Evolutionary conservation across 2,888 invertebrate species (phyloP).

Genomic region (Eupsilia transversa): DNA sequence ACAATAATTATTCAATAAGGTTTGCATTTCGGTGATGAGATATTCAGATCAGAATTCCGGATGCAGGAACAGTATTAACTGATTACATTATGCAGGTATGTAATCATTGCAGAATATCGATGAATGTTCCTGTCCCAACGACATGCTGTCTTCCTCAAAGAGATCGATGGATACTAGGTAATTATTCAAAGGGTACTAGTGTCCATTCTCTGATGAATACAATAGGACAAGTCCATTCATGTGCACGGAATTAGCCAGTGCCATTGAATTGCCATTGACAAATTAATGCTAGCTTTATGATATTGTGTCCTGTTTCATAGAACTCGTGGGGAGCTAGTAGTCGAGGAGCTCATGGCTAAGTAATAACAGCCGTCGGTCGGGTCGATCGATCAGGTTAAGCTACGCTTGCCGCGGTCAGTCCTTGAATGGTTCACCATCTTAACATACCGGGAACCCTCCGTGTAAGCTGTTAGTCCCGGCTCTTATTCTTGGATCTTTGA

Average conservation of each 20-base stretch:
- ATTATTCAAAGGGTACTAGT: slow-evolving; percentile 31
- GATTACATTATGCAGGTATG: not conserved
- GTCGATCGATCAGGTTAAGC: too few species aligned
- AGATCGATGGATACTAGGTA: slow-evolving; percentile 8
- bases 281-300: slow-evolving; percentile 17
- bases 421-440: too few species aligned
- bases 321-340: too few species aligned
- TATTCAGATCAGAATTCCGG: not conserved
- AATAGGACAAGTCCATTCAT: slow-evolving; percentile 24
- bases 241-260: slow-evolving; percentile 20
- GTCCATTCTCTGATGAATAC: slow-evolving; percentile 17
- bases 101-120: not conserved
- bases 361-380: too few species aligned
- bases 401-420: too few species aligned
- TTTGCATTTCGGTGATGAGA: not conserved
- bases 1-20: not conserved
- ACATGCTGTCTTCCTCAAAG: not conserved
- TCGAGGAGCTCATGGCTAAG: too few species aligned
- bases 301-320: slow-evolving; percentile 21
- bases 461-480: too few species aligned
- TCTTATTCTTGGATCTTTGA: too few species aligned
- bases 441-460: too few species aligned
- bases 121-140: not conserved
- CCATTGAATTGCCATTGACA: slow-evolving; percentile 16
- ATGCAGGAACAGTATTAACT: not conserved